These are phyloP conservation scores for Pentamera pediparva DNA, from an alignment of 53 echinoderm and acorn worm species.

Conservation along the genomic window DNA sequence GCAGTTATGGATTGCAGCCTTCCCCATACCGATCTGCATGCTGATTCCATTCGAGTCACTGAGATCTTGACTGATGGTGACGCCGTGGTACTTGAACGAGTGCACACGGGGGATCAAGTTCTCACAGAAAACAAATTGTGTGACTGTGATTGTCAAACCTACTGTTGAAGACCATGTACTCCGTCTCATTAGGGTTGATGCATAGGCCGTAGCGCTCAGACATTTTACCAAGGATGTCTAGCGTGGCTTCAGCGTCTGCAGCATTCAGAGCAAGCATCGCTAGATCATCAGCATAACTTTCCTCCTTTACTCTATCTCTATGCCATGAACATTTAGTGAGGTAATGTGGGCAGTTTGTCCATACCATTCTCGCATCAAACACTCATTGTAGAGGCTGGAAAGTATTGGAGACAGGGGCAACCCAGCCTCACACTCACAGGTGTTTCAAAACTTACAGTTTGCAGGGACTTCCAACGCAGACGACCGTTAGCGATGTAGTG, in stretches of 20 bases:
- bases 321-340: constrained; percentile 28
- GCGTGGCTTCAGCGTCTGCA: constrained; percentile 22
- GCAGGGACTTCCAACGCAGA: too few species aligned
- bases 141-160: constrained; percentile 1
- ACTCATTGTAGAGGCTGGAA: constrained; percentile 23
- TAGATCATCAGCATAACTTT: constrained; percentile 23
- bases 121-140: background rate
- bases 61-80: background rate
- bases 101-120: background rate
- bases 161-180: constrained; percentile 24
- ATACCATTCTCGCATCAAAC: constrained; percentile 25
- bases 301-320: background rate
- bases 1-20: background rate
- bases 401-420: constrained; percentile 16
- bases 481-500: too few species aligned
- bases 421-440: constrained; percentile 4
- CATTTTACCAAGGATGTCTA: constrained; percentile 13
- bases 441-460: too few species aligned
- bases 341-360: constrained; percentile 13
- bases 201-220: constrained; percentile 26
- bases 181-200: constrained; percentile 26
- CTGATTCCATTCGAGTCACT: constrained; percentile 19
- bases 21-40: constrained; percentile 12
- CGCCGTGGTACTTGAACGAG: constrained; percentile 24
- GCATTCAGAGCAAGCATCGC: background rate